phyloP scores from a whole-genome alignment of 2,888 invertebrate genomes.

The Periphyllus acericola region DNA sequence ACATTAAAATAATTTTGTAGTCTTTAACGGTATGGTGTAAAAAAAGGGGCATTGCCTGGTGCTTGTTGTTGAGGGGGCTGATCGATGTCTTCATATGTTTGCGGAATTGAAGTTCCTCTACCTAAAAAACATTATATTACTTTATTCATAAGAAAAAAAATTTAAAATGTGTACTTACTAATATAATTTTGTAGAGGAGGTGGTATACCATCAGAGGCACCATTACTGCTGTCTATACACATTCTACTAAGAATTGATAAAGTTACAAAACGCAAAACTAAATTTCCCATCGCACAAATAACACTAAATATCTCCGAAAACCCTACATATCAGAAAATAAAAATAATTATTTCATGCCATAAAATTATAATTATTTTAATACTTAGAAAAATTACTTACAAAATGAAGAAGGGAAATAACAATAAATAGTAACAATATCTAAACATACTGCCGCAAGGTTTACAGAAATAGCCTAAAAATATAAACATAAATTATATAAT shows the following conservation, averaged over 20 bases:
- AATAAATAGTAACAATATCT: conserved; percentile 48
- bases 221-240: conserved; percentile 56
- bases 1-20: conserved; percentile 33
- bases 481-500: conserved; percentile 4
- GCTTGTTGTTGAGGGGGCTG: conserved; percentile 48
- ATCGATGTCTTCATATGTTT: conserved; percentile 57
- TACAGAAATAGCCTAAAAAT: conserved; percentile 57
- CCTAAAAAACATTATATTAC: conserved; percentile 16
- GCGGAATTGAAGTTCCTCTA: conserved; percentile 51
- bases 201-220: conserved; percentile 49
- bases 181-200: conserved; percentile 57
- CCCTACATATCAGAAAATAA: conserved; percentile 4
- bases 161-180: not conserved
- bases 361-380: not conserved
- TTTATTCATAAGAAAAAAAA: not conserved
- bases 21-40: conserved; percentile 59
- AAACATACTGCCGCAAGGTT: conserved; percentile 44
- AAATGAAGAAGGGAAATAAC: conserved; percentile 49
- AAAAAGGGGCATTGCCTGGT: conserved; percentile 47
- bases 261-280: conserved; percentile 49
- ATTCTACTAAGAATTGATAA: conserved; percentile 51
- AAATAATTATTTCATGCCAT: not conserved
- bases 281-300: conserved; percentile 51
- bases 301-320: conserved; percentile 52
- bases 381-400: conserved; percentile 36